Conservation (phyloP, 1,140 invertebrate genomes). For the Heliconius congener region DNA sequence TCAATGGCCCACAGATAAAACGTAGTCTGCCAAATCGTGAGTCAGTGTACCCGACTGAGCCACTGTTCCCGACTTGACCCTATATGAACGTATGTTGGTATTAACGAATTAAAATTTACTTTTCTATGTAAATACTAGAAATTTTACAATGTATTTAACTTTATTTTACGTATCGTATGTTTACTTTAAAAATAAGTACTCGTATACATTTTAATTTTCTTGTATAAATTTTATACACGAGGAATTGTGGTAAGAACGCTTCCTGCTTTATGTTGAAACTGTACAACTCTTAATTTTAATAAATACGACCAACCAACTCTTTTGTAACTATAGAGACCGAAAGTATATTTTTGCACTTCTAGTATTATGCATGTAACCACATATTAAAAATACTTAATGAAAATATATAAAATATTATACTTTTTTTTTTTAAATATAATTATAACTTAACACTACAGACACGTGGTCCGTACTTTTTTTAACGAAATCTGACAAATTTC, state of each 20-base stretch:
- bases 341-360: neutral
- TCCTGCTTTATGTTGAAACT: neutral
- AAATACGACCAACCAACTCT: neutral
- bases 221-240: neutral
- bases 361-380: neutral
- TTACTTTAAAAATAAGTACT: neutral
- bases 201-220: neutral
- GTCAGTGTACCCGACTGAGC: too few relatives aligned
- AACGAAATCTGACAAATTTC: too few relatives aligned
- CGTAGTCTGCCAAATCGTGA: too few relatives aligned
- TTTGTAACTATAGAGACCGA: neutral
- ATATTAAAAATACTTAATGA: neutral
- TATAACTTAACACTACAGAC: too few relatives aligned
- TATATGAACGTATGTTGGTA: too few relatives aligned
- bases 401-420: too few relatives aligned
- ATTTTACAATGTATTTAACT: neutral
- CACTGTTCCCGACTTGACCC: too few relatives aligned
- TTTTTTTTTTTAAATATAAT: too few relatives aligned
- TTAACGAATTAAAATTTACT: too few relatives aligned
- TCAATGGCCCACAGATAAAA: too few relatives aligned
- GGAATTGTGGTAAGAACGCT: conserved; percentile 10
- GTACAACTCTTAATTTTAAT: neutral
- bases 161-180: neutral
- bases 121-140: neutral
- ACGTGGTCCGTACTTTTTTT: too few relatives aligned